Conservation (phyloP, 2,888 invertebrate species). For the Hofmannophila pseudospretella region DNA sequence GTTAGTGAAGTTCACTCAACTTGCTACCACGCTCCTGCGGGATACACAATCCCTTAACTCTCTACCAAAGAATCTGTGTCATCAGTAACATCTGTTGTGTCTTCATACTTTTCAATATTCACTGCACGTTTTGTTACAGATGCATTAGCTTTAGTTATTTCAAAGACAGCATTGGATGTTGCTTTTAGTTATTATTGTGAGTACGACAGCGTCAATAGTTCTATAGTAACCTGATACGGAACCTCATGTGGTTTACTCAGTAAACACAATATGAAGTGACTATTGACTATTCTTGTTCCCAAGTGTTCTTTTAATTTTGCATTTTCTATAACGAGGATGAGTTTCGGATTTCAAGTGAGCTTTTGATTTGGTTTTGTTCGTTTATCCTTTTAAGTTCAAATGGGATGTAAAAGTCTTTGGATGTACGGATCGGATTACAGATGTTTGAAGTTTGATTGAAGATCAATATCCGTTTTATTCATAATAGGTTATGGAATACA, state of each 20-base stretch:
- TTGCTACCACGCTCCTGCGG: slow-evolving; percentile 57
- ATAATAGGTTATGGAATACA: too few relatives aligned
- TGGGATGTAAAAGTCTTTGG: slow-evolving; percentile 51
- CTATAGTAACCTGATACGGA: slow-evolving; percentile 58
- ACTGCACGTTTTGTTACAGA: slow-evolving; percentile 23
- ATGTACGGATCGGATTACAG: slow-evolving; percentile 46
- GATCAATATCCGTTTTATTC: slow-evolving; percentile 33
- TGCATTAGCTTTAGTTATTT: neutral
- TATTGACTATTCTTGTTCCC: slow-evolving; percentile 75
- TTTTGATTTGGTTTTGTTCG: slow-evolving; percentile 36
- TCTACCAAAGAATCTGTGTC: slow-evolving; percentile 25
- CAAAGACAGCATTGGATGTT: slow-evolving; percentile 26
- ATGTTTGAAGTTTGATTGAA: slow-evolving; percentile 47
- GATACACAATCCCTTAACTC: slow-evolving; percentile 51
- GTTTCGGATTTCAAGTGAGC: slow-evolving; percentile 62
- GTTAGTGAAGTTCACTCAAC: slow-evolving; percentile 72
- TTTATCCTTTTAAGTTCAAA: slow-evolving; percentile 42
- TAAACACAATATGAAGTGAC: slow-evolving; percentile 75
- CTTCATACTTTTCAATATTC: slow-evolving; percentile 18
- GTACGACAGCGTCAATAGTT: slow-evolving; percentile 23
- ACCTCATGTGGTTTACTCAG: slow-evolving; percentile 67
- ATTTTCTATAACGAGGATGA: slow-evolving; percentile 58
- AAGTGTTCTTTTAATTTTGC: slow-evolving; percentile 64
- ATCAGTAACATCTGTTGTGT: slow-evolving; percentile 8
- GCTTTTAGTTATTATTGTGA: slow-evolving; percentile 10